Percentiles rank a stretch among this genome's conserved stretches.
These are phyloP conservation scores for Chrysocyon brachyurus DNA, from an alignment of 2,797 vertebrate genomes.

Conservation along the genomic window DNA sequence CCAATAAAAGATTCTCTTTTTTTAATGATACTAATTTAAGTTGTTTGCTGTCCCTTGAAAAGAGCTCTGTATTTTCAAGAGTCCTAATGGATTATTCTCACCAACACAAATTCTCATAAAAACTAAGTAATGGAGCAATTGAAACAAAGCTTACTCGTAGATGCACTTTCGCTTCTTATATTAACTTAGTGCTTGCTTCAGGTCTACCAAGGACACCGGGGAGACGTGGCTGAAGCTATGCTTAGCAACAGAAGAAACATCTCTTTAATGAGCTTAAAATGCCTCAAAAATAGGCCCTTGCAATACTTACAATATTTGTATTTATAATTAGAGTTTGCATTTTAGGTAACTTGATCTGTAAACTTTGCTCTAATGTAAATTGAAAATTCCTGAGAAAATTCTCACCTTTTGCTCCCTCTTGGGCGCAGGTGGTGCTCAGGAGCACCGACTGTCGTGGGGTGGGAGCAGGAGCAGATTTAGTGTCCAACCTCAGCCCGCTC, in stretches of 20 bases:
- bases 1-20: neutral
- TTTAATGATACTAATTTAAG: neutral
- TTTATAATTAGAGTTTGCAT: neutral
- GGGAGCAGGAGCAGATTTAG: neutral
- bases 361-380: neutral
- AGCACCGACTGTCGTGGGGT: neutral
- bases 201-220: rapidly evolving
- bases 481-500: neutral
- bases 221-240: neutral
- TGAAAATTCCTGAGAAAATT: neutral
- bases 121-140: neutral
- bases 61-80: neutral
- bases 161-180: rapidly evolving
- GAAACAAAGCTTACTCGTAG: neutral
- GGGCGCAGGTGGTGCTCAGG: too few species aligned
- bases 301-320: neutral
- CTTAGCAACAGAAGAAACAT: rapidly evolving
- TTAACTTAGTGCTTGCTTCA: neutral
- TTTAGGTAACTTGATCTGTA: neutral
- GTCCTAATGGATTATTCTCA: neutral
- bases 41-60: neutral
- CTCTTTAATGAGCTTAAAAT: neutral
- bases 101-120: neutral
- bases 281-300: neutral
- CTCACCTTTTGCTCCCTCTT: rapidly evolving